A percentile compares a stretch with the other conserved stretches of the same genome.
phyloP scores from a whole-genome alignment of 2,113 vertebrate genomes.

The Sphaerodactylus townsendi region DNA sequence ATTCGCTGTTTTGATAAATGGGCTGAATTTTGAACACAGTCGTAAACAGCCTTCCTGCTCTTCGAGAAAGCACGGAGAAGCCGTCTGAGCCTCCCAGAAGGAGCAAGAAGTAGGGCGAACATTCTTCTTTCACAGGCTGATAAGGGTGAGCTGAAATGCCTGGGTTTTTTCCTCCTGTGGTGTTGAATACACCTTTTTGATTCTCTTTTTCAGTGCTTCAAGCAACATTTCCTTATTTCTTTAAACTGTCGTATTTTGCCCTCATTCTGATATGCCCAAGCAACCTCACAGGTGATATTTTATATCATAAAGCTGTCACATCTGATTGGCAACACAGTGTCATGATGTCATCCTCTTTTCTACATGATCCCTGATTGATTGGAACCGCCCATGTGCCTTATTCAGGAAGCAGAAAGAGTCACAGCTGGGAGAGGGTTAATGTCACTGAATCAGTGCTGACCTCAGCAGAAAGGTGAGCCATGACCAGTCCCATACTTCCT shows the following conservation, averaged over 20 bases:
- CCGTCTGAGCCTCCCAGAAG: too few relatives aligned
- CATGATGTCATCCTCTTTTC: too few relatives aligned
- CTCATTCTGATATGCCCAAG: background rate
- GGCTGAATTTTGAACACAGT: background rate
- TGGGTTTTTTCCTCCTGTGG: too few relatives aligned
- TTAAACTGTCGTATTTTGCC: background rate
- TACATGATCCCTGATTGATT: background rate
- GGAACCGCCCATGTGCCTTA: background rate
- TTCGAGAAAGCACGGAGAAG: too few relatives aligned
- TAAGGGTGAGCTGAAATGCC: background rate
- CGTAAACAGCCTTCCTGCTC: background rate
- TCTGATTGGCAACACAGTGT: background rate
- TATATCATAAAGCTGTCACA: background rate
- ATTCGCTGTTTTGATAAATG: background rate
- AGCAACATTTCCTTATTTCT: background rate
- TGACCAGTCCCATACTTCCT: too few relatives aligned
- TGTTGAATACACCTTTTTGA: background rate
- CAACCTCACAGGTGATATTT: background rate
- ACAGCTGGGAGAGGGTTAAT: background rate
- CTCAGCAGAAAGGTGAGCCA: too few relatives aligned
- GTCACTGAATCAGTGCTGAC: too few relatives aligned
- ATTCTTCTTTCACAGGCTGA: too few relatives aligned
- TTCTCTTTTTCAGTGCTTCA: background rate
- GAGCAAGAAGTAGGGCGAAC: background rate
- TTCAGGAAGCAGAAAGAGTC: background rate